phyloP scores from a whole-genome alignment of 1,140 invertebrate species.

The Calliopsis andreniformis region DNA sequence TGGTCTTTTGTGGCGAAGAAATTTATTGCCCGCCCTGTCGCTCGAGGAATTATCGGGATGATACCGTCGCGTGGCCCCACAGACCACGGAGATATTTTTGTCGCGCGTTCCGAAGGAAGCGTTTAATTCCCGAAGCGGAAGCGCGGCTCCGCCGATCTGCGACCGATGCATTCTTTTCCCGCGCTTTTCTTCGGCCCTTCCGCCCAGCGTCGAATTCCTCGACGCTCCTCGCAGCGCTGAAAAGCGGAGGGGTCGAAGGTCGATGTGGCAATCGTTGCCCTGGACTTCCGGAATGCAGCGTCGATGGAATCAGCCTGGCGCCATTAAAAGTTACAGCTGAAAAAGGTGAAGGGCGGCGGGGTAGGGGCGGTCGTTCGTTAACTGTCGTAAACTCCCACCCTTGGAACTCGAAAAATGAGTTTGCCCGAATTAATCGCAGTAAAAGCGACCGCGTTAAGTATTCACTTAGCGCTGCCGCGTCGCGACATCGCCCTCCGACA shows the following conservation, averaged over 20 bases:
- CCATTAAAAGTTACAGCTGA: constrained; percentile 14
- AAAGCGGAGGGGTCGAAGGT: no score
- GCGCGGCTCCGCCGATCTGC: no score
- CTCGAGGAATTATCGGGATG: not conserved
- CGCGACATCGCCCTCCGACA: constrained; percentile 6
- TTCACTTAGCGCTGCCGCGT: constrained; percentile 9
- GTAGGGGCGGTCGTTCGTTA: not conserved
- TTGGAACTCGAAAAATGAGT: constrained; percentile 16
- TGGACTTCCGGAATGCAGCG: no score
- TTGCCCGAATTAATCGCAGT: constrained; percentile 22
- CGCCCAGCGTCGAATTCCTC: no score
- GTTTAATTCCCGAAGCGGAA: not conserved
- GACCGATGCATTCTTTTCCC: no score
- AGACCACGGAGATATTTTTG: not conserved
- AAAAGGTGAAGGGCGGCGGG: not conserved
- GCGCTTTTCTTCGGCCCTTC: no score
- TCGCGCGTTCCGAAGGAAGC: not conserved
- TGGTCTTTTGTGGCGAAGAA: constrained; percentile 38
- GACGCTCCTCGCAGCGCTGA: no score
- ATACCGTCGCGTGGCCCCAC: not conserved
- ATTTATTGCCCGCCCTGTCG: constrained; percentile 7
- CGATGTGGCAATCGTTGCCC: no score
- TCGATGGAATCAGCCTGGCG: no score
- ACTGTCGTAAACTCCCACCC: constrained; percentile 1
- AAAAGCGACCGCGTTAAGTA: constrained; percentile 15